Evolutionary conservation across 2,888 invertebrate genomes (phyloP), one percentile per base, ranked within the genome.

Genomic region (Stenchaetothrips biformis): DNA sequence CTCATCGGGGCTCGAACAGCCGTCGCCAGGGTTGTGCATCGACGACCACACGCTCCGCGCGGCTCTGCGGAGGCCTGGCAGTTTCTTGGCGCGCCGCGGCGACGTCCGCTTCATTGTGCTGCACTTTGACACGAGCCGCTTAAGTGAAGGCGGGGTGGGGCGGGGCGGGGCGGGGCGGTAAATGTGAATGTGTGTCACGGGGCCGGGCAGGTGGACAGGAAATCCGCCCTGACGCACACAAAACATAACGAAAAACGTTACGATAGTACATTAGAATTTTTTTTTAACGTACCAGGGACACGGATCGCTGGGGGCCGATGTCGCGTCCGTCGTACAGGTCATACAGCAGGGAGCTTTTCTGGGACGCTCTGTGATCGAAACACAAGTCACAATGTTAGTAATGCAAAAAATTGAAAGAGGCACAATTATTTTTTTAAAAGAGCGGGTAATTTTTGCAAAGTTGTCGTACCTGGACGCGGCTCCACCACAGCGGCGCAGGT

Each of bases 291-390:
- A 74, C 67, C 67, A 74, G 67, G 21, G 67, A 74, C 11, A 74
- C 67, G 9, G 67, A 74, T 9, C 67, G 21, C 67, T 74, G 67
- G 7, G 67, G 67, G 21, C 67, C 67, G 67, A 74, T 21, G 67
- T 74, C 67, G 7, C 67, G 21, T 11, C 25, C 67, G 67, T 74
- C 67, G 37, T 37, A 37, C 67, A 74, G 67, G 67, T 74, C 67
- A 11, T 25, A 74, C 21, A 74, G 67, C 67, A 74, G 25, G 8
- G 67, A 74, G 67, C 67, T 74, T 25, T 74, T 74, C 67, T 74
- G 67, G 2, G 67, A 74, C 7, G 67, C 67, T 25, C 67, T 74
- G 67, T 0, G 67, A 7, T 0, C 21, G 21, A 67, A 21, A 3
- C 8, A 67, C 8, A 21, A 74, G 67, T 37, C 37, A 4, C 37